Evolutionary conservation across 2,113 vertebrate species (phyloP).

Genomic region (Pithys albifrons): DNA sequence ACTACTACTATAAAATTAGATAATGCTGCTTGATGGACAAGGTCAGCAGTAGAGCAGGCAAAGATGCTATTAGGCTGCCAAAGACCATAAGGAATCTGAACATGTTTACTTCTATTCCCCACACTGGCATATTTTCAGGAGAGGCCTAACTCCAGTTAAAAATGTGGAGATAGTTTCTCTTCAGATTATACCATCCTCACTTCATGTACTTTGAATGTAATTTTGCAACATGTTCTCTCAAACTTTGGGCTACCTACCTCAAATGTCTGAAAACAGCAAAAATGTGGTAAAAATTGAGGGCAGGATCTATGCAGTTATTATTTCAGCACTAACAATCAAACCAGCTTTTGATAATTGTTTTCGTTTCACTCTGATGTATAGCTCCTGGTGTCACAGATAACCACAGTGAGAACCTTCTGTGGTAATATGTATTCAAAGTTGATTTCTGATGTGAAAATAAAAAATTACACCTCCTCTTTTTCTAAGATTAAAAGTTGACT

Average conservation of each 20-base stretch:
- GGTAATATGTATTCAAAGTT: background rate
- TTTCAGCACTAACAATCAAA: background rate
- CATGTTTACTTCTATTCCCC: background rate
- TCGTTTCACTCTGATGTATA: background rate
- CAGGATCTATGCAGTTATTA: background rate
- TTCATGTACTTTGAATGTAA: background rate
- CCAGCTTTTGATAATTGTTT: background rate
- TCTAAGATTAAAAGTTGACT: no score
- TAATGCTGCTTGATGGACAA: background rate
- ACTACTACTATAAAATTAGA: background rate
- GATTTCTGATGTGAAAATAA: background rate
- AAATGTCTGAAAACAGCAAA: background rate
- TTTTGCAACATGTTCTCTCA: background rate
- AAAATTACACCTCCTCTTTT: background rate
- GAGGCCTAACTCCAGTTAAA: background rate
- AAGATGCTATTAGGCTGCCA: no score
- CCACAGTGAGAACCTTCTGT: background rate
- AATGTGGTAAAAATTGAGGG: background rate
- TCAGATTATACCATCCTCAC: background rate
- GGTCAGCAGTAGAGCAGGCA: no score
- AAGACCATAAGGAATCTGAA: background rate
- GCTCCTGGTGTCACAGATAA: background rate
- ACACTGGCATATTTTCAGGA: background rate
- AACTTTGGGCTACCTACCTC: background rate
- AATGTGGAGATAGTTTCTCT: background rate